Evolutionary conservation across 2,888 invertebrate genomes (phyloP), one percentile per base, ranked within the genome.

Genomic region (Eledona agricola): DNA sequence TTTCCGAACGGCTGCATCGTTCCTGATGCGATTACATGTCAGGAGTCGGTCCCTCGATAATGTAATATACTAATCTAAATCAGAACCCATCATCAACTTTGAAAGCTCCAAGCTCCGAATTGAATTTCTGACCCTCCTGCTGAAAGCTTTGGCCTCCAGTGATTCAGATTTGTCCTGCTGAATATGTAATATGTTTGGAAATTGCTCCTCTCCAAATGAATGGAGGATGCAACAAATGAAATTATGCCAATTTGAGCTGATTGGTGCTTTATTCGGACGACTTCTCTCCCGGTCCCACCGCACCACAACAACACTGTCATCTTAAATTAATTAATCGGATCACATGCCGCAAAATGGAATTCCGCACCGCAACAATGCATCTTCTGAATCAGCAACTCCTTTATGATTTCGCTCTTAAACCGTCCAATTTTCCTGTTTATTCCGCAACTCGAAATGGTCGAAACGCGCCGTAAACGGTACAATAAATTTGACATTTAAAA

Each of bases 31-130:
- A 70, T 70, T 70, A 70, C 63, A 59, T 62, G 62, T 58, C 62
- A 61, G 59, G 63, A 58, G 59, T 55, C 57, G 23, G 42, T 45
- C 51, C 55, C 51, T 35, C 51, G 55, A 65, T 69, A 67, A 70
- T 63, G 65, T 62, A 65, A 70, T 70, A 66, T 65, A 65, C 65
- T 67, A 69, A 69, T 70, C 66, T 64, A 60, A 68, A 70, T 70
- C 66, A 66, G 65, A 64, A 60, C 57, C 68, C 67, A 65, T 66
- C 64, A 60, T 65, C 66, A 67, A 64, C 62, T 64, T 65, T 60
- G 61, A 59, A 62, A 63, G 64, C 64, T 60, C 58, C 58, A 57
- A 65, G 62, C 62, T 61, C 58, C 52, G 61, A 66, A 67, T 67
- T 67, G 60, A 66, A 67, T 67, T 66, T 64, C 63, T 66, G 65